Evolutionary conservation across 2,888 invertebrate species (phyloP), one percentile per base, ranked within the genome.

Genomic region (Sarcophaga carnaria): DNA sequence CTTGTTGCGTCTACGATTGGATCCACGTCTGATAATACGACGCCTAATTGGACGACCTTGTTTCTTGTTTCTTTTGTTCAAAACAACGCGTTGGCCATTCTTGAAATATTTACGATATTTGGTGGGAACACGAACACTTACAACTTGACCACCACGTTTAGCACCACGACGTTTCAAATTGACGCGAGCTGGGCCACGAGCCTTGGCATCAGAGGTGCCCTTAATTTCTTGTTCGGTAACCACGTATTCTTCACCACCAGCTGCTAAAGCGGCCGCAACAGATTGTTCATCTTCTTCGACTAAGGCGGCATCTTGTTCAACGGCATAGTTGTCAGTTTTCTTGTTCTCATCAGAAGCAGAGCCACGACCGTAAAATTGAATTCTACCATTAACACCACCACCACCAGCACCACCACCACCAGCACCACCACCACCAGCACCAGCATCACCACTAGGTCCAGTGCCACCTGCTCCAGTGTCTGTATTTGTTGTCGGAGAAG

Each of bases 101-200:
- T 91, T 90, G 88, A 92, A 93, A 86, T 91, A 92, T 67, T 90
- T 90, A 12, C 91, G 89, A 67, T 93, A 92, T 14, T 91, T 89
- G 3, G 90, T 90, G 2, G 93, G 93, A 17, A 93, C 89, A 2
- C 92, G 90, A 1, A 93, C 90, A 60, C 90, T 90, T 60, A 93
- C 87, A 72, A 88, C 70, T 80, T 92, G 90, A 3, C 89, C 91
- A 3, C 89, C 91, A 17, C 89, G 90, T 8, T 91, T 90, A 3
- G 77, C 88, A 20, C 89, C 90, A 84, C 91, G 91, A 80, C 91
- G 91, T 14, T 90, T 89, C 75, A 91, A 67, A 62, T 88, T 91
- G 77, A 91, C 89, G 62, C 89, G 89, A 11, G 89, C 88, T 66
- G 88, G 90, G 69, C 88, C 89, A 12, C 64, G 76, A 64, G 90